Conservation (phyloP, 2,797 vertebrate genomes). For the Coregonus ussuriensis region DNA sequence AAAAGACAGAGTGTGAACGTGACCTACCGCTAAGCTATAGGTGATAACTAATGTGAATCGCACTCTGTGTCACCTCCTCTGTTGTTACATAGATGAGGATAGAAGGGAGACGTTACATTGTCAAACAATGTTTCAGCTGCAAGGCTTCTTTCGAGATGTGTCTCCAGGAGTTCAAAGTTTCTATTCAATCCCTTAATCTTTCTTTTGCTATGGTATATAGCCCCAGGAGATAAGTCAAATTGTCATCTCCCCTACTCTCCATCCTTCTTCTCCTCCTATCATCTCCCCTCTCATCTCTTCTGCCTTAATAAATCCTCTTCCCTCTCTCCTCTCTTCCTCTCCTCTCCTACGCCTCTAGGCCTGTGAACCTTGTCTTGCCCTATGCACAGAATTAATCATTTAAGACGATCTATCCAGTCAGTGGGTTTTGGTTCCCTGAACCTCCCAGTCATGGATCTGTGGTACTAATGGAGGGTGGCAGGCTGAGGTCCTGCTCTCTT, state of each 20-base stretch:
- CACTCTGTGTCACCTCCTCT: neutral
- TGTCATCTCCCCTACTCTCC: neutral
- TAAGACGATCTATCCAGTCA: constrained; percentile 62
- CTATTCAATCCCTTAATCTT: constrained; percentile 1
- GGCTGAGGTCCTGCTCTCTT: constrained; percentile 16
- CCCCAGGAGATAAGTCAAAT: neutral
- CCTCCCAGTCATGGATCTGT: constrained; percentile 58
- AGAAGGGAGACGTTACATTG: neutral
- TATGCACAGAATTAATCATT: constrained; percentile 66
- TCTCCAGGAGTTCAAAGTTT: neutral
- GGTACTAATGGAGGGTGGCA: constrained; percentile 61
- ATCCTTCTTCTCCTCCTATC: constrained; percentile 20
- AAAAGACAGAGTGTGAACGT: no score
- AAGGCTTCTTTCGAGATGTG: no score
- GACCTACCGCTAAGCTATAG: no score
- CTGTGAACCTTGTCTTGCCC: constrained; percentile 23
- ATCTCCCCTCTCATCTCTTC: constrained; percentile 35
- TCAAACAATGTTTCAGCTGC: neutral
- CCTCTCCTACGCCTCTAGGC: neutral
- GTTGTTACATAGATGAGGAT: neutral
- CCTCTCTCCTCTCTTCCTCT: constrained; percentile 1
- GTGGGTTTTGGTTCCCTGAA: constrained; percentile 55
- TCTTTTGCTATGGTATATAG: constrained; percentile 19
- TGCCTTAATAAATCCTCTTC: constrained; percentile 20
- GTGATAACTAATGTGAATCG: neutral